These are phyloP conservation scores for Leptinotarsa defecta DNA, from an alignment of 1,140 invertebrate genomes.

Conservation along the genomic window DNA sequence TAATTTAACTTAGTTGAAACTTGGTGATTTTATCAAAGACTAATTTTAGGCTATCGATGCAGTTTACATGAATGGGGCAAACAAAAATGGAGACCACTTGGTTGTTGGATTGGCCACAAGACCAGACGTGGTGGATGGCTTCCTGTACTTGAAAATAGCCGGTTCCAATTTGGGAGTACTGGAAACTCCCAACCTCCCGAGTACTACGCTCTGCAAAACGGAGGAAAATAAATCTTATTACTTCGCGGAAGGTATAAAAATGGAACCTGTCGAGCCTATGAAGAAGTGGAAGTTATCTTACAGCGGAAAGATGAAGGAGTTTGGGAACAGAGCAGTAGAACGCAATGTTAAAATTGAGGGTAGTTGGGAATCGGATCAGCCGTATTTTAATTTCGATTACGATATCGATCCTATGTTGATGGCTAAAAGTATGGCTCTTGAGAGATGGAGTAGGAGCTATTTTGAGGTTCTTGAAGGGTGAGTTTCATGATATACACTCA, in stretches of 20 bases:
- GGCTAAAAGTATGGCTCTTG: constrained; percentile 66
- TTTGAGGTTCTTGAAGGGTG: constrained; percentile 68
- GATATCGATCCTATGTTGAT: constrained; percentile 65
- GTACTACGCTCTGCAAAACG: constrained; percentile 62
- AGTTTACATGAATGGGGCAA: constrained; percentile 64
- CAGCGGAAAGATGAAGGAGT: constrained; percentile 67
- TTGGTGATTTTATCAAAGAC: too few species aligned
- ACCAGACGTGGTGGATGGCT: constrained; percentile 60
- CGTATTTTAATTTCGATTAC: constrained; percentile 68
- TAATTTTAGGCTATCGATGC: constrained; percentile 62
- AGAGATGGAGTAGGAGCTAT: constrained; percentile 69
- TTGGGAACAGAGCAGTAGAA: constrained; percentile 30
- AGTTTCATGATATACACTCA: constrained; percentile 27
- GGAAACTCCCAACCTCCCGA: constrained; percentile 65
- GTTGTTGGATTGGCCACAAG: constrained; percentile 58
- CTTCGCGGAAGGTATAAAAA: constrained; percentile 62
- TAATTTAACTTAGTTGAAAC: too few species aligned
- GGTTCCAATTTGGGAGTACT: constrained; percentile 59
- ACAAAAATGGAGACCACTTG: constrained; percentile 58
- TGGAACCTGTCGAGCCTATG: constrained; percentile 62
- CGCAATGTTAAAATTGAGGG: constrained; percentile 59
- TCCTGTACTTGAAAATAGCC: constrained; percentile 60
- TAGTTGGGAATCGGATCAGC: constrained; percentile 58
- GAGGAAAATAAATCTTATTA: constrained; percentile 59
- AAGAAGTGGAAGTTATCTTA: constrained; percentile 68